Percentiles rank a stretch among this genome's conserved stretches.
Evolutionary conservation across 2,888 invertebrate genomes (phyloP).

Genomic region (Drosophila buzzatii): DNA sequence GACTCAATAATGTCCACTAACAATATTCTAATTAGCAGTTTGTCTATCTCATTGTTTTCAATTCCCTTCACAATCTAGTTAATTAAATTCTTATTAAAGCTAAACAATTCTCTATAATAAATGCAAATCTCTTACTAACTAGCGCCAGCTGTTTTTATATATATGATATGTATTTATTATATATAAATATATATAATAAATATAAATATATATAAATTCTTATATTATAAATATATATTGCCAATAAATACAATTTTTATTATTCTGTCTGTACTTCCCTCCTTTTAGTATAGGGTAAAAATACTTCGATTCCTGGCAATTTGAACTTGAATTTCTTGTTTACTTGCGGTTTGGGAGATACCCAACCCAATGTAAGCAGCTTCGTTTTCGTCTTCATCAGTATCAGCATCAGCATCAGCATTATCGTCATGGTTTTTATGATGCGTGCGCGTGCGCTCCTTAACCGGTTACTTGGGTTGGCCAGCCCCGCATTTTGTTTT

Average conservation of each 20-base stretch:
- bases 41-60: background rate
- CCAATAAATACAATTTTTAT: background rate
- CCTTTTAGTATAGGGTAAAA: slow-evolving; percentile 22
- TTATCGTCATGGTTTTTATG: slow-evolving; percentile 38
- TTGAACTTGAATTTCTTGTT: slow-evolving; percentile 28
- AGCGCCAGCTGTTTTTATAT: background rate
- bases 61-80: background rate
- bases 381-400: slow-evolving; percentile 15
- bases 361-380: slow-evolving; percentile 44
- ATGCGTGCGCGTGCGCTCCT: slow-evolving; percentile 42
- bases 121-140: background rate
- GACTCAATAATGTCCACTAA: background rate
- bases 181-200: background rate
- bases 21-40: background rate
- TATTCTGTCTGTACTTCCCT: too few species aligned
- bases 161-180: background rate
- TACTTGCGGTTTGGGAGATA: slow-evolving; percentile 65
- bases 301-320: slow-evolving; percentile 5
- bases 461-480: slow-evolving; percentile 53
- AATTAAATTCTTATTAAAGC: background rate
- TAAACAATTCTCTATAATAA: slow-evolving; percentile 5
- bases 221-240: background rate
- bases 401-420: slow-evolving; percentile 18
- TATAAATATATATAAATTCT: too few species aligned
- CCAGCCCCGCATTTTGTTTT: background rate